Percentiles rank a stretch among this genome's conserved stretches.
phyloP scores from a whole-genome alignment of 2,888 invertebrate genomes.

The Kuschelorhynchus macadamiae region DNA sequence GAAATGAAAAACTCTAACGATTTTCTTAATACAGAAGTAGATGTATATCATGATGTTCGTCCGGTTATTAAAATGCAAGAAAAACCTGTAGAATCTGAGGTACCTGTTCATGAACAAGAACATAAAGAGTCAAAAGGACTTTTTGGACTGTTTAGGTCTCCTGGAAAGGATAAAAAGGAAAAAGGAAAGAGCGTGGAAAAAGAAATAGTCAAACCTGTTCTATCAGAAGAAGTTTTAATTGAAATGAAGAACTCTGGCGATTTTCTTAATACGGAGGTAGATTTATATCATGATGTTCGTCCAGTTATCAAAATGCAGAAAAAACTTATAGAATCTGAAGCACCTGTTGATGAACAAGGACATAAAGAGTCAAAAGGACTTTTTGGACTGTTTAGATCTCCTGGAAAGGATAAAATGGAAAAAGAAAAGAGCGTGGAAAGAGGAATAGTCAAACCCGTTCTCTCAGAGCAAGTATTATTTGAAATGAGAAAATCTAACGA shows the following conservation, averaged over 20 bases:
- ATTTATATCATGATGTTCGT: conserved; percentile 60
- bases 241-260: conserved; percentile 49
- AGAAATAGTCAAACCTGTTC: conserved; percentile 17
- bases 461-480: conserved; percentile 1
- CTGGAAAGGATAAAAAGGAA: conserved; percentile 6
- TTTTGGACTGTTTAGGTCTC: conserved; percentile 50
- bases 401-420: conserved; percentile 16
- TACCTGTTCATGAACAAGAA: conserved; percentile 38
- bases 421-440: conserved; percentile 1
- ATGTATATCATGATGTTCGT: conserved; percentile 44
- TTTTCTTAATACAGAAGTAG: conserved; percentile 45
- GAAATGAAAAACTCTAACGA: conserved; percentile 36
- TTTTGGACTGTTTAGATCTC: conserved; percentile 30
- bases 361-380: conserved; percentile 41
- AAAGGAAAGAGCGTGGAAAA: conserved; percentile 19
- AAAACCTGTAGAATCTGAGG: conserved; percentile 20
- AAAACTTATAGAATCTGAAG: neutral
- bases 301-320: conserved; percentile 21
- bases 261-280: conserved; percentile 58
- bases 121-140: conserved; percentile 36
- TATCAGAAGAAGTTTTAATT: conserved; percentile 43
- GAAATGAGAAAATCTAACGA: conserved; percentile 43
- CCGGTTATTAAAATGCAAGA: conserved; percentile 10
- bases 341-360: conserved; percentile 9
- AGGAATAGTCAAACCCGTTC: conserved; percentile 12